Conservation (phyloP, 2,797 vertebrate species). For the Cossypha heuglini region DNA sequence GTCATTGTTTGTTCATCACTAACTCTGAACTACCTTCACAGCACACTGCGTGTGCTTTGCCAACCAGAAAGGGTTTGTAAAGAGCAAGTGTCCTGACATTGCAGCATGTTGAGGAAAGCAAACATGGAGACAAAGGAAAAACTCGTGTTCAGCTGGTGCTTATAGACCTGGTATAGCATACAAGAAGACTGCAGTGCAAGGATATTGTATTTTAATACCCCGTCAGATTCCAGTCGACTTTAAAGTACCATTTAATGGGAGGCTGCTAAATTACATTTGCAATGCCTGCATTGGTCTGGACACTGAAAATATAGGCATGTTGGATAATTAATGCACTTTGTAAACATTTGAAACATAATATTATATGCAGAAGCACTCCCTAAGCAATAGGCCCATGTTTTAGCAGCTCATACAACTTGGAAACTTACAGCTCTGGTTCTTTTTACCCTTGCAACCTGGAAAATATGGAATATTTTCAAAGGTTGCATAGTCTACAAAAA, state of each 20-base stretch:
- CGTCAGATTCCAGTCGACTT: rapidly evolving
- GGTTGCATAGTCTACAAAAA: too few species aligned
- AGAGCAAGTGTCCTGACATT: rapidly evolving
- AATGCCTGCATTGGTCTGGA: background rate
- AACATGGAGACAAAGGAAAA: background rate
- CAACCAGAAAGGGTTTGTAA: background rate
- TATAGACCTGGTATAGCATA: rapidly evolving
- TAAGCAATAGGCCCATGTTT: rapidly evolving
- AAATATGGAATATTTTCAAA: background rate
- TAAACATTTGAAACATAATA: background rate
- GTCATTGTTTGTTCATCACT: background rate
- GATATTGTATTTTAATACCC: background rate
- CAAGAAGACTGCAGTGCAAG: background rate
- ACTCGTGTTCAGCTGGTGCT: background rate
- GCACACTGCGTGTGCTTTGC: background rate
- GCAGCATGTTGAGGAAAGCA: background rate
- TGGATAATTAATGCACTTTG: background rate
- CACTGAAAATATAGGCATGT: background rate
- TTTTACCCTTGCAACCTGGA: background rate
- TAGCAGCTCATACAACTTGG: background rate
- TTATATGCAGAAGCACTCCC: too few species aligned
- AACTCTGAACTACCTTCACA: background rate
- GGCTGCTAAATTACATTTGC: background rate
- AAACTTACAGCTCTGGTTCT: background rate
- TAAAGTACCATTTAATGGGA: background rate